Conservation (phyloP, 2,797 vertebrate genomes). For the Dermochelys coriacea region DNA sequence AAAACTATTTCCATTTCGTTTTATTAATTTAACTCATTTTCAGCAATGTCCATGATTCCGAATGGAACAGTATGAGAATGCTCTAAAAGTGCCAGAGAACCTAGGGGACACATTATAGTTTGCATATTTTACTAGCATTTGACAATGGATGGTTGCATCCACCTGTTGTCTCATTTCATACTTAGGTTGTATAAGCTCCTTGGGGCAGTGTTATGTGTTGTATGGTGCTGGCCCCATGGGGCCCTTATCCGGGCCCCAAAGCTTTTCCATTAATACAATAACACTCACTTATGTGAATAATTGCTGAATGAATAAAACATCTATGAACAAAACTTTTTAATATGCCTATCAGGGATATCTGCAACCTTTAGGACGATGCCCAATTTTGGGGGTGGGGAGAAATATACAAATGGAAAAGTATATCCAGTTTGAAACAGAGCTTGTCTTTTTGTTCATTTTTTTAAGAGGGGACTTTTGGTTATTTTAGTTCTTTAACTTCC, state of each 20-base stretch:
- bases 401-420: background rate
- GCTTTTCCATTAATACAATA: background rate
- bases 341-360: background rate
- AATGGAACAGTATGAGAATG: background rate
- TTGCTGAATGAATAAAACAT: background rate
- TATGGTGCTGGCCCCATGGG: background rate
- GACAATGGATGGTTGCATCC: background rate
- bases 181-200: background rate
- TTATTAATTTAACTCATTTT: constrained; percentile 1
- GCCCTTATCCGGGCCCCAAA: background rate
- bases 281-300: background rate
- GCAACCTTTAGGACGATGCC: background rate
- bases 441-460: background rate
- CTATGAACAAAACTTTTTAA: background rate
- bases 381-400: background rate
- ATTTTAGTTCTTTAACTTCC: background rate
- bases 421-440: background rate
- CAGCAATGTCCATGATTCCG: constrained; percentile 6
- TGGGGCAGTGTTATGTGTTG: background rate
- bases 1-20: background rate
- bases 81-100: background rate
- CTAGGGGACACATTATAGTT: background rate
- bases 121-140: background rate
- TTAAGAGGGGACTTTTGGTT: background rate
- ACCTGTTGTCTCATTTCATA: background rate